Evolutionary conservation across 2,797 vertebrate genomes (phyloP).

Genomic region (Phoxinus dragarum): DNA sequence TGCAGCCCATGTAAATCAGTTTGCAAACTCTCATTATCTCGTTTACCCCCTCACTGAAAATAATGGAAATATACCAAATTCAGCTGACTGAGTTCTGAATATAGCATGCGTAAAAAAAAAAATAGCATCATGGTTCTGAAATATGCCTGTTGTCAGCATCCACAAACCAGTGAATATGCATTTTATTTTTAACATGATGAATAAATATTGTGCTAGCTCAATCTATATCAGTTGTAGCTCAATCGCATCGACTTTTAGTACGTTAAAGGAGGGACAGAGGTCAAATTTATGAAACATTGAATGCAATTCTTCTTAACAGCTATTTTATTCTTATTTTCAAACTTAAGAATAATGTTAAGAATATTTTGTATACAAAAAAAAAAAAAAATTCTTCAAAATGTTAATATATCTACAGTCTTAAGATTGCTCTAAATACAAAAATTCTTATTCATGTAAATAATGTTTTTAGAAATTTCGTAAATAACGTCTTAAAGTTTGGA

Average conservation of each 20-base stretch:
- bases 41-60: slow-evolving; percentile 53
- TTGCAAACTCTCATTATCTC: slow-evolving; percentile 56
- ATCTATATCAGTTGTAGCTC: neutral
- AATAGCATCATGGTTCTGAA: neutral
- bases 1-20: slow-evolving; percentile 51
- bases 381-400: neutral
- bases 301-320: neutral
- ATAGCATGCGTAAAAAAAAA: slow-evolving; percentile 2
- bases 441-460: neutral
- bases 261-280: neutral
- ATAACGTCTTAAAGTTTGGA: neutral
- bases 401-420: neutral
- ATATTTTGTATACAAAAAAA: neutral
- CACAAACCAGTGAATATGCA: neutral
- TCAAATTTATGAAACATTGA: neutral
- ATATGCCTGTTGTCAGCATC: neutral
- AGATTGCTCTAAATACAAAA: neutral
- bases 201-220: neutral
- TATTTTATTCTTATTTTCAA: neutral
- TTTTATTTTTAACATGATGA: neutral
- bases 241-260: neutral
- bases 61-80: slow-evolving; percentile 44
- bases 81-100: slow-evolving; percentile 30
- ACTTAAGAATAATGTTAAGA: neutral
- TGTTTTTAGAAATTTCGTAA: too few relatives aligned